phyloP scores from a whole-genome alignment of 2,888 invertebrate species.

The Parnassius orleans region DNA sequence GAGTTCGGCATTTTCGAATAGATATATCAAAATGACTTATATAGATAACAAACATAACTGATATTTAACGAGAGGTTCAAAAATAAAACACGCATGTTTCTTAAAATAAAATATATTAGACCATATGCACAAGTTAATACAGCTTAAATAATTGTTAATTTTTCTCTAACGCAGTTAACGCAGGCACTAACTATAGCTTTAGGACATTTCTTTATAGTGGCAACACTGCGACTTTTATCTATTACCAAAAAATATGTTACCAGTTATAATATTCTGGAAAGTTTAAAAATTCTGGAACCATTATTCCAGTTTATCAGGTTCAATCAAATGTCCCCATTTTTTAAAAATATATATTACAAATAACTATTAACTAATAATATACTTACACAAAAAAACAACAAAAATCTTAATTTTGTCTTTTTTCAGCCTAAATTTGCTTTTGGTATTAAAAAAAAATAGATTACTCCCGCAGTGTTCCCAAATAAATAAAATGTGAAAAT shows the following conservation, averaged over 20 bases:
- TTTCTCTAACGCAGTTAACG: constrained; percentile 15
- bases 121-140: constrained; percentile 60
- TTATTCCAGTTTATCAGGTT: too few species aligned
- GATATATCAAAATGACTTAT: too few species aligned
- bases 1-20: too few species aligned
- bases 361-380: too few species aligned
- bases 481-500: not conserved
- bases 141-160: constrained; percentile 56
- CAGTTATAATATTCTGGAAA: too few species aligned
- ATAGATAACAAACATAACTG: too few species aligned
- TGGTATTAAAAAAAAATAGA: not conserved
- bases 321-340: too few species aligned
- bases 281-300: too few species aligned
- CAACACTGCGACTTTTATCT: constrained; percentile 12
- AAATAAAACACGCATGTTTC: constrained; percentile 44
- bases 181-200: constrained; percentile 12
- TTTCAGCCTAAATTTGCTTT: too few species aligned
- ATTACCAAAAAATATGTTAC: not conserved
- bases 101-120: constrained; percentile 68
- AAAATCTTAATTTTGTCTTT: too few species aligned
- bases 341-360: too few species aligned
- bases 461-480: constrained; percentile 1
- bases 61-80: not conserved
- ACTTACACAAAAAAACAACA: too few species aligned
- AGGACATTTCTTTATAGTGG: constrained; percentile 5